Conservation (phyloP, 2,113 vertebrate species). For the Amazona vittata region DNA sequence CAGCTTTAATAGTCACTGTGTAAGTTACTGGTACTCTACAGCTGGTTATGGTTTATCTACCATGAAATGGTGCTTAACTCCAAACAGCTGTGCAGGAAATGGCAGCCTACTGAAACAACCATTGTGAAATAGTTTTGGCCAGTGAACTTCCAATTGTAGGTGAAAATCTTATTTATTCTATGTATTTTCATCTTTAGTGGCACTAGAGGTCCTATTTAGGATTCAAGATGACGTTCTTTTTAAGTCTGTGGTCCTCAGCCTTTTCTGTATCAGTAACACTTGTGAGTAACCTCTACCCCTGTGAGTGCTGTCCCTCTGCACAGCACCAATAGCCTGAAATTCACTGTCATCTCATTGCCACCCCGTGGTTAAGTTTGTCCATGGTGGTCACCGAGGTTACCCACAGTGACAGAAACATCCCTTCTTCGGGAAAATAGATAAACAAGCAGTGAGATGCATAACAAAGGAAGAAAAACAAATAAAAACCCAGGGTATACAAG, state of each 20-base stretch:
- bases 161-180: neutral
- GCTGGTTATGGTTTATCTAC: constrained; percentile 54
- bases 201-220: neutral
- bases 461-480: neutral
- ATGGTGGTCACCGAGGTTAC: neutral
- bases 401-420: neutral
- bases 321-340: neutral
- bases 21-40: constrained; percentile 9
- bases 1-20: constrained; percentile 26
- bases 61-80: constrained; percentile 40
- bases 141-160: neutral
- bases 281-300: neutral
- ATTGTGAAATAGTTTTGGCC: neutral
- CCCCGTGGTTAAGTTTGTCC: neutral
- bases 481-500: neutral
- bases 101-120: constrained; percentile 56
- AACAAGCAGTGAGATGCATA: neutral
- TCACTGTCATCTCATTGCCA: neutral
- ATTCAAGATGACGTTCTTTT: neutral
- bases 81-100: constrained; percentile 71
- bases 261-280: neutral
- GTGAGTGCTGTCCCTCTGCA: neutral
- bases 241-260: neutral
- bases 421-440: neutral
- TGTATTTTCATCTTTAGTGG: neutral